Evolutionary conservation across 2,113 vertebrate genomes (phyloP).

Genomic region (Romanogobio albipinnatus): DNA sequence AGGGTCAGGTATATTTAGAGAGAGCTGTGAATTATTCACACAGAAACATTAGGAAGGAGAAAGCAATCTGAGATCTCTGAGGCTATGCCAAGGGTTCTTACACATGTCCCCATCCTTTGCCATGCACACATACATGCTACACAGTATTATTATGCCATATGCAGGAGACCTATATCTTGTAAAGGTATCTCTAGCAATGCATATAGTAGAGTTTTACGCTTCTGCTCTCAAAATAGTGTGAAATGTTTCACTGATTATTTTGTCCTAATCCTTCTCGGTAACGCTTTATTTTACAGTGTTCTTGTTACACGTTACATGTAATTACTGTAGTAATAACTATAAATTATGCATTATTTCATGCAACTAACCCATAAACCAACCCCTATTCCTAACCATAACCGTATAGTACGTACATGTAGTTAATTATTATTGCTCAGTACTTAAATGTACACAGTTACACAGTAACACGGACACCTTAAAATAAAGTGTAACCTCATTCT

Average conservation of each 20-base stretch:
- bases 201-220: neutral
- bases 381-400: too few species aligned
- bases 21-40: constrained; percentile 59
- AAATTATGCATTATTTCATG: too few species aligned
- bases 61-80: constrained; percentile 47
- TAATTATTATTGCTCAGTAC: too few species aligned
- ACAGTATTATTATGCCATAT: neutral
- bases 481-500: neutral
- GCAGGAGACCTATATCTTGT: neutral
- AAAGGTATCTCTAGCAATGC: neutral
- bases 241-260: neutral
- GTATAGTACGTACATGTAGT: too few species aligned
- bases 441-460: too few species aligned
- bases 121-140: neutral
- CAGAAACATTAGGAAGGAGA: constrained; percentile 57
- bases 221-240: neutral
- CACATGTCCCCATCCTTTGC: neutral
- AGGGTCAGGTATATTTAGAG: constrained; percentile 54
- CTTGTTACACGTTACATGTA: too few species aligned
- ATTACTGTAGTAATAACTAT: too few species aligned
- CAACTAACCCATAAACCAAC: too few species aligned
- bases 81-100: constrained; percentile 23
- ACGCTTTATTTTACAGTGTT: too few species aligned
- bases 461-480: too few species aligned
- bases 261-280: neutral